Base-by-base conservation (phyloP, 1,140 invertebrate genomes). In the Marisa cornuarietis region DNA sequence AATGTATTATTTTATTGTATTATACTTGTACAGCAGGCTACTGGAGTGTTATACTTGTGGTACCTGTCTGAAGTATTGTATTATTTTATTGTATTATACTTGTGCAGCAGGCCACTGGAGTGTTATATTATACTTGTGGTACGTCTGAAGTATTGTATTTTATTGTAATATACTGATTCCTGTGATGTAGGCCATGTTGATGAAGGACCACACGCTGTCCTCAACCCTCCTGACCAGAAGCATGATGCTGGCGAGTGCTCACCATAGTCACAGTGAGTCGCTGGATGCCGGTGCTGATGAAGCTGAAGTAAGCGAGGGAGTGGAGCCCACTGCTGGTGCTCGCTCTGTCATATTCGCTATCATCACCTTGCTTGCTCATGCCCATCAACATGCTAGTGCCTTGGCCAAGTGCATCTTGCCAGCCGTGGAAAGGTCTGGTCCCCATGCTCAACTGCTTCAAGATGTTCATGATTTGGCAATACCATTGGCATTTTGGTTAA, bases 131-230 rank as follows among this genome's bases (percentile, higher is more conserved):
- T n/a, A n/a, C 31, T 6, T 4, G 31, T 6, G 31, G 6, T 42
- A 42, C 31, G 3, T 42, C 31, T 42, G 31, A 42, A 42, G 31
- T 42, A 42, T 42, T 42, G 31, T 42, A 42, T 42, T 42, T 2
- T 42, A 42, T 14, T 58, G 8, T 58, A 2, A 58, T n/a, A 24
- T 24, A 10, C 68, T 76, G 18, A 42, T 49, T 10, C 71, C 62
- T 69, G 49, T 58, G 54, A 81, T 86, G 51, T 81, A 90, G 88
- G 85, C 88, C 16, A 78, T 89, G 51, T 62, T 89, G 14, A 90
- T 90, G 88, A 90, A 90, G 80, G 85, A 90, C 20, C 88, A 81
- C 82, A 88, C 87, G 18, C 72, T 90, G 51, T 84, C 88, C 10
- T 88, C 88, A 20, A 82, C 90, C 42, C 83, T 90, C 22, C 78